A percentile compares a stretch with the other conserved stretches of the same genome.
Conservation (phyloP, 2,797 vertebrate species). For the Enteromius thamalakanensis region DNA sequence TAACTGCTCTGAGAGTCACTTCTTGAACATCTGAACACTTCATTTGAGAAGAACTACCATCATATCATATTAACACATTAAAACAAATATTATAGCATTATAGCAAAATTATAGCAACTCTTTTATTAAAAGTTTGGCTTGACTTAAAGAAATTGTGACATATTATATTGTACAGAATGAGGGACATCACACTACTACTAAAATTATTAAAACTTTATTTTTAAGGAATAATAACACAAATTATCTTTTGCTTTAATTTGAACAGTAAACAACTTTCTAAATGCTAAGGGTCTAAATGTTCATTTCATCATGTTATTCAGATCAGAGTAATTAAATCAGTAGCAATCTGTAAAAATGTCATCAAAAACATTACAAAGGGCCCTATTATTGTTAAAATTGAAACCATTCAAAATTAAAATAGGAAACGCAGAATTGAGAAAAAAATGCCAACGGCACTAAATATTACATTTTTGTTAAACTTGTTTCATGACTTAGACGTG, state of each 20-base stretch:
- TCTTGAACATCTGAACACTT: too few relatives aligned
- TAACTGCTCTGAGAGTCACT: background rate
- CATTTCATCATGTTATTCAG: too few relatives aligned
- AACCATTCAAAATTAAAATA: too few relatives aligned
- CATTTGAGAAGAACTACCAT: background rate
- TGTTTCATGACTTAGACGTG: too few relatives aligned
- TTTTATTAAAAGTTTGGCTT: background rate
- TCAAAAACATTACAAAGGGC: too few relatives aligned
- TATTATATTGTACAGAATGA: background rate
- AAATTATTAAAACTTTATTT: background rate
- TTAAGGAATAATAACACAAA: background rate
- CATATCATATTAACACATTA: too few relatives aligned
- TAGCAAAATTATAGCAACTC: background rate
- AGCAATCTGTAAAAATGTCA: too few relatives aligned
- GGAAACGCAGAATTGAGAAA: too few relatives aligned
- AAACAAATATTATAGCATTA: background rate
- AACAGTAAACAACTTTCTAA: background rate
- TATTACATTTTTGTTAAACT: too few relatives aligned
- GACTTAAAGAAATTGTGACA: background rate
- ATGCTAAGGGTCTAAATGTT: too few relatives aligned
- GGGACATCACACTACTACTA: background rate
- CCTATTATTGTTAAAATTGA: background rate
- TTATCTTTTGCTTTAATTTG: background rate
- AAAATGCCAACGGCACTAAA: background rate
- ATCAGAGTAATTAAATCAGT: too few relatives aligned